phyloP scores from a whole-genome alignment of 2,888 invertebrate species.

The Napeogenes sylphis region DNA sequence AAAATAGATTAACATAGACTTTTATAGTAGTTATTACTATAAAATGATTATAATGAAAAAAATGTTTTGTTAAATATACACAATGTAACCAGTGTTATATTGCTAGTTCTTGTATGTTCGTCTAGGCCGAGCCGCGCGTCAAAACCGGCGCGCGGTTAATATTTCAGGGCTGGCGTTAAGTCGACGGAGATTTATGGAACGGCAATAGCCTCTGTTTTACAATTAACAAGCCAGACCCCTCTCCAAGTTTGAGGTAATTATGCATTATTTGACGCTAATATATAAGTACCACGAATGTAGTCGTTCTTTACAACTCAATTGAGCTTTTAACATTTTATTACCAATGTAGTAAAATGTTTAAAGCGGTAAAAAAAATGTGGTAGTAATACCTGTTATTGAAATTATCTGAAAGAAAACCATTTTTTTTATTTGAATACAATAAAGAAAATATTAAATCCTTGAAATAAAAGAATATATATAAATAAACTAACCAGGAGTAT shows the following conservation, averaged over 20 bases:
- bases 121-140: conserved; percentile 53
- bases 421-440: neutral
- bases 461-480: too few relatives aligned
- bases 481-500: too few relatives aligned
- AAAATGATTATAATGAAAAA: too few relatives aligned
- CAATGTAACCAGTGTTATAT: conserved; percentile 48
- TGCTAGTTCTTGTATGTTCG: conserved; percentile 52
- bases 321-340: neutral
- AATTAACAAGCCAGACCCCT: conserved; percentile 57
- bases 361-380: too few relatives aligned
- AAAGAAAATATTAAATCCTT: too few relatives aligned
- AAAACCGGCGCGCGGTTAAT: conserved; percentile 71
- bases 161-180: conserved; percentile 71
- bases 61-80: too few relatives aligned
- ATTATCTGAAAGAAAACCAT: neutral
- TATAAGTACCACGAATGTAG: conserved; percentile 3
- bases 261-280: conserved; percentile 23
- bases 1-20: too few relatives aligned
- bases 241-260: conserved; percentile 19
- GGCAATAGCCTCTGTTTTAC: conserved; percentile 65
- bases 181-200: conserved; percentile 70
- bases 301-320: neutral
- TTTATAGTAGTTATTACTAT: too few relatives aligned
- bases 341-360: too few relatives aligned
- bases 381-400: too few relatives aligned